phyloP scores from a whole-genome alignment of 2,888 invertebrate species.

The Leptinotarsa rubiginosa region DNA sequence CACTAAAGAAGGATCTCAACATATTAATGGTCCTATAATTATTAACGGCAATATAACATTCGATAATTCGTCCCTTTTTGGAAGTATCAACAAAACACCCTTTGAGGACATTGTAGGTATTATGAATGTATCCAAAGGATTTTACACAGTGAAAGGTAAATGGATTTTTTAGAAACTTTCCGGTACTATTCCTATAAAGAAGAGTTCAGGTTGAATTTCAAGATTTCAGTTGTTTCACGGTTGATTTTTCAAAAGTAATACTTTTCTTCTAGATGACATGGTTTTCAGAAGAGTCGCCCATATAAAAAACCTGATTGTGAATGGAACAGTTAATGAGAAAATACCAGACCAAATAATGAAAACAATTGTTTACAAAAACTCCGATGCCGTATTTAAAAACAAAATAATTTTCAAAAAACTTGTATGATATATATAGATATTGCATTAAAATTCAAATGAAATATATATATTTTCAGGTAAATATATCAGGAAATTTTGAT shows the following conservation, averaged over 20 bases:
- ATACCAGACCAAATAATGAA: conserved; percentile 53
- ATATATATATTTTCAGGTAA: conserved; percentile 52
- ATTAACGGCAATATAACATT: conserved; percentile 60
- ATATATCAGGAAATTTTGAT: conserved; percentile 56
- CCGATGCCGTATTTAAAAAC: conserved; percentile 50
- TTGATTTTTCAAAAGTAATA: background rate
- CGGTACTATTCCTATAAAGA: no score
- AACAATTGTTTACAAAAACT: conserved; percentile 54
- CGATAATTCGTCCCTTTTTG: conserved; percentile 59
- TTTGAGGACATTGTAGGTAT: conserved; percentile 51
- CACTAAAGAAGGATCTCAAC: conserved; percentile 61
- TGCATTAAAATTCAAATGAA: no score
- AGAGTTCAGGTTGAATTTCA: no score
- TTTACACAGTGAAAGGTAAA: conserved; percentile 56
- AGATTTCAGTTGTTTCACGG: background rate
- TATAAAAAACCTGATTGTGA: conserved; percentile 56
- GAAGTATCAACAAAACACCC: conserved; percentile 59
- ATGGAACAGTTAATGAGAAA: conserved; percentile 55
- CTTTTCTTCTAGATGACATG: conserved; percentile 57
- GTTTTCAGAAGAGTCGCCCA: conserved; percentile 55
- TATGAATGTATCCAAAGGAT: conserved; percentile 50
- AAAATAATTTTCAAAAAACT: conserved; percentile 54
- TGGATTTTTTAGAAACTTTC: background rate
- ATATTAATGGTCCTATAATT: conserved; percentile 56
- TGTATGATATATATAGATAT: conserved; percentile 45